These are phyloP conservation scores for Xerus rutilus DNA, from an alignment of 2,797 vertebrate species.

Conservation along the genomic window DNA sequence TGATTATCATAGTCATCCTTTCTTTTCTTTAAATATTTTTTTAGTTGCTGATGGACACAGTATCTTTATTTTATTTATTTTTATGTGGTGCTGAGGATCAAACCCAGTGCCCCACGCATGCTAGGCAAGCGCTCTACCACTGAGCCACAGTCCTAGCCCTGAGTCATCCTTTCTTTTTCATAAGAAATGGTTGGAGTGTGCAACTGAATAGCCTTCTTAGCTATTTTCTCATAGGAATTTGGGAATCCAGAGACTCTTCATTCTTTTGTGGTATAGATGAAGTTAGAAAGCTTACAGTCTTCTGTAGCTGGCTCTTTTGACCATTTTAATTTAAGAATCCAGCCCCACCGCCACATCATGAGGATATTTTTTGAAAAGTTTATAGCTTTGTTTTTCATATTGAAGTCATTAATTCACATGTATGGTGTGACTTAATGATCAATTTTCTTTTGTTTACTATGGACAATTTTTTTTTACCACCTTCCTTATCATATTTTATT, in stretches of 20 bases:
- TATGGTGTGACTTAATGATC: background rate
- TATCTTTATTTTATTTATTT: too few species aligned
- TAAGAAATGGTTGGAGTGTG: background rate
- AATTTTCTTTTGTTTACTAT: constrained; percentile 6
- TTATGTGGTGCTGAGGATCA: too few species aligned
- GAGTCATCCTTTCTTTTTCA: background rate
- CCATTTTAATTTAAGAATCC: constrained; percentile 9
- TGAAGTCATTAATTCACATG: constrained; percentile 19
- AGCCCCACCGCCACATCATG: background rate
- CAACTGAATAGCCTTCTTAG: background rate
- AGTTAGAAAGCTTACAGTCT: background rate
- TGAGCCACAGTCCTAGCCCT: too few species aligned
- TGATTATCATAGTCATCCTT: too few species aligned
- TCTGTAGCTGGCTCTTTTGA: background rate
- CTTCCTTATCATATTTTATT: background rate
- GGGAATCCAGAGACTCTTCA: background rate
- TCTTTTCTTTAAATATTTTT: too few species aligned
- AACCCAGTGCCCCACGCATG: too few species aligned
- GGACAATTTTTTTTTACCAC: background rate
- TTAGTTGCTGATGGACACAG: too few species aligned
- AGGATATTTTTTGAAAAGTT: constrained; percentile 38
- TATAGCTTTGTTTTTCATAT: constrained; percentile 54
- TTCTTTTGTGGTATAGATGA: background rate
- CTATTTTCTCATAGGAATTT: background rate
- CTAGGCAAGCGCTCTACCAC: too few species aligned